These are phyloP conservation scores for Leiothrix lutea DNA, from an alignment of 2,113 vertebrate species.

Conservation along the genomic window DNA sequence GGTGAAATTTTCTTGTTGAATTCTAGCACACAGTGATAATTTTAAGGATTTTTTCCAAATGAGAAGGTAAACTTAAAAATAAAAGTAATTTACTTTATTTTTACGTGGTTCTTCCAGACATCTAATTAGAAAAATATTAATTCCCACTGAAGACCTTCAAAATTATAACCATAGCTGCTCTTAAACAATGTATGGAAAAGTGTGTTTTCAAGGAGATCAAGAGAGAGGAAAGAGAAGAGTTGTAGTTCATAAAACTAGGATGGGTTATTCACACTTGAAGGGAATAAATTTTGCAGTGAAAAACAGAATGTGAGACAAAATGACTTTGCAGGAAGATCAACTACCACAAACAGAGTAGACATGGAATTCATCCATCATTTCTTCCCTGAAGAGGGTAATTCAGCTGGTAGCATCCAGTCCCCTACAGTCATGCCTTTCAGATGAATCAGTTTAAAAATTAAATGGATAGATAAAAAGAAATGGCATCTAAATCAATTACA, in stretches of 20 bases:
- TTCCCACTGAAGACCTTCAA: neutral
- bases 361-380: neutral
- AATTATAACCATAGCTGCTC: neutral
- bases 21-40: neutral
- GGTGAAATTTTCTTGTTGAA: neutral
- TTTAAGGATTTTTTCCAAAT: neutral
- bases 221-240: neutral
- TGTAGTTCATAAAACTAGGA: neutral
- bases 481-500: neutral
- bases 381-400: neutral
- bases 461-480: neutral
- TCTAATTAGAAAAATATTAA: neutral
- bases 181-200: neutral
- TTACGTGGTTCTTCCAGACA: neutral
- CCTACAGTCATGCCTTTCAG: neutral
- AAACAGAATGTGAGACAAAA: neutral
- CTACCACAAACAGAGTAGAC: neutral
- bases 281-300: neutral
- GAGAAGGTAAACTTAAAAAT: neutral
- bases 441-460: neutral
- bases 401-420: neutral
- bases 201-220: neutral
- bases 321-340: neutral
- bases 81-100: neutral
- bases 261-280: neutral